These are phyloP conservation scores for Lucinisca nassula DNA, from an alignment of 2,888 invertebrate genomes.

Conservation along the genomic window DNA sequence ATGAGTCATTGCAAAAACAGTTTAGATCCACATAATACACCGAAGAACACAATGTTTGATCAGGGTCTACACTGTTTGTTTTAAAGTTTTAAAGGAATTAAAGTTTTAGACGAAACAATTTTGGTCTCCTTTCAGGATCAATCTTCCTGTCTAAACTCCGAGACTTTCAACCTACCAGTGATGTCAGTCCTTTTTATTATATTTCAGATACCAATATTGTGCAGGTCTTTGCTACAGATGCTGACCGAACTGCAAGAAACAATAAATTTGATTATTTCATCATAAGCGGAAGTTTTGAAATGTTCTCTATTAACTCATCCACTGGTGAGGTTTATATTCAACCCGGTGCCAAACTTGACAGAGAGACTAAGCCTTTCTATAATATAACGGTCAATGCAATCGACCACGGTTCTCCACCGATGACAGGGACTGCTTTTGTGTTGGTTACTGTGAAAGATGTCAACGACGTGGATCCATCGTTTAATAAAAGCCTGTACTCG, in stretches of 20 bases:
- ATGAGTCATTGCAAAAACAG: too few species aligned
- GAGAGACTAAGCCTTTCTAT: constrained; percentile 57
- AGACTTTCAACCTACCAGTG: background rate
- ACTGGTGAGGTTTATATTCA: constrained; percentile 54
- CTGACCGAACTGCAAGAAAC: constrained; percentile 50
- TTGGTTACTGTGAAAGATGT: constrained; percentile 76
- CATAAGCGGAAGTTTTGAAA: constrained; percentile 41
- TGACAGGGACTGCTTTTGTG: constrained; percentile 75
- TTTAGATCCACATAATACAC: too few species aligned
- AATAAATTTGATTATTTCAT: constrained; percentile 55
- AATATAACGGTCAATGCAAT: constrained; percentile 73
- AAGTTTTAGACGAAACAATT: too few species aligned
- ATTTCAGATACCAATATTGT: constrained; percentile 27
- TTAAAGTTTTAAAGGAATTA: too few species aligned
- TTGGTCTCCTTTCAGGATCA: too few species aligned
- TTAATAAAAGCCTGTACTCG: background rate
- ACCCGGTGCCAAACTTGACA: constrained; percentile 38
- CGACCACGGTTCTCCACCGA: constrained; percentile 73
- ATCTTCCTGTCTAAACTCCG: too few species aligned
- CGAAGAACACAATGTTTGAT: too few species aligned
- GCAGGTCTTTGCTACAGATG: constrained; percentile 43
- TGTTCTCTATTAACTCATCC: constrained; percentile 48
- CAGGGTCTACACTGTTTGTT: too few species aligned
- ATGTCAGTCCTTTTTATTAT: too few species aligned
- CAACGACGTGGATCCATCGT: constrained; percentile 79